phyloP scores from a whole-genome alignment of 1,140 invertebrate genomes.

The Cyrtorhinus lividipennis region DNA sequence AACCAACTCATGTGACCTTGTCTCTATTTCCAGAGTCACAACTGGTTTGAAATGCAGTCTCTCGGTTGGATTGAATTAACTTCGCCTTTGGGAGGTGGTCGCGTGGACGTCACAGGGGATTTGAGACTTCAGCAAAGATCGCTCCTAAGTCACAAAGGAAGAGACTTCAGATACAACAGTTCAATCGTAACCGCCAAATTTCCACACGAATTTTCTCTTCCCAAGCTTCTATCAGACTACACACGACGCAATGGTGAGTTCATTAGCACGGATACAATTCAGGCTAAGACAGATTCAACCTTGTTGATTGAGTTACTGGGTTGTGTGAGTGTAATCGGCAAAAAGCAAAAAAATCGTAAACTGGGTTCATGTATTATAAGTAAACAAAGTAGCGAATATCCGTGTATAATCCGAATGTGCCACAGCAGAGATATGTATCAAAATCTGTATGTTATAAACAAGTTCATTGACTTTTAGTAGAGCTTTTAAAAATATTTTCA shows the following conservation, averaged over 20 bases:
- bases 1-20: no score
- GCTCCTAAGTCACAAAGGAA: slow-evolving; percentile 9
- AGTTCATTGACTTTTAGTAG: no score
- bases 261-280: background rate
- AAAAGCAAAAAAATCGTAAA: no score
- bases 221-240: slow-evolving; percentile 9
- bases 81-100: slow-evolving; percentile 13
- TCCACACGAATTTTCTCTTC: slow-evolving; percentile 3
- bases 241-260: slow-evolving; percentile 17
- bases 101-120: slow-evolving; percentile 13
- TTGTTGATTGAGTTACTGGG: no score
- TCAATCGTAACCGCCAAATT: background rate
- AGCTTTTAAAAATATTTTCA: no score
- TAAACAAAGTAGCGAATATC: background rate
- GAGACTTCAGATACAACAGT: slow-evolving; percentile 16
- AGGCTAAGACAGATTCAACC: background rate
- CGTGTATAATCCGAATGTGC: background rate
- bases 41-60: slow-evolving; percentile 16
- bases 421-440: background rate
- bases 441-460: background rate
- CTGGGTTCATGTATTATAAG: background rate
- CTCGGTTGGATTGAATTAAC: slow-evolving; percentile 5
- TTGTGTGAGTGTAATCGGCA: no score
- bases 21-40: background rate
- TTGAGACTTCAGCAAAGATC: slow-evolving; percentile 13